Percentiles rank a stretch among this genome's conserved stretches.
phyloP scores from a whole-genome alignment of 2,113 vertebrate genomes.

The Cyanoramphus novaezelandiae region DNA sequence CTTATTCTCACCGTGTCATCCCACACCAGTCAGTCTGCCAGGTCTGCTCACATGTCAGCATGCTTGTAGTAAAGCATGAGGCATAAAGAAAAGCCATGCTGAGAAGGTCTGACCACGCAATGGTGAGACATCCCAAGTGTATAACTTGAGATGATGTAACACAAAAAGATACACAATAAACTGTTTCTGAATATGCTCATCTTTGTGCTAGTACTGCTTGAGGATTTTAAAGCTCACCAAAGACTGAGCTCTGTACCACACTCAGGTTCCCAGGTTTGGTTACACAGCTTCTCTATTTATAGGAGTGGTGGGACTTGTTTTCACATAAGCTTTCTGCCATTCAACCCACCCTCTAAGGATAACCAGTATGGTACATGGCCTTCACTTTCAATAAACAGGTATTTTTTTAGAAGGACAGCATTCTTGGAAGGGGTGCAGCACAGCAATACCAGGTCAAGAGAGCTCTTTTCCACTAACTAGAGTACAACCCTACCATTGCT shows the following conservation, averaged over 20 bases:
- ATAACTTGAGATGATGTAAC: accelerated
- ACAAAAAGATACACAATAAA: background rate
- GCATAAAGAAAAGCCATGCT: background rate
- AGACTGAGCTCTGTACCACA: background rate
- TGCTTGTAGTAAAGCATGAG: background rate
- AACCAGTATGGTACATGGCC: background rate
- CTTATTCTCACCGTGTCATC: background rate
- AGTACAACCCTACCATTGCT: background rate
- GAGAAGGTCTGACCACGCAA: background rate
- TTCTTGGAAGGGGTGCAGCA: background rate
- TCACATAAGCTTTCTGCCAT: background rate
- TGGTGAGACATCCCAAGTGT: background rate
- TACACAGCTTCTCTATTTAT: background rate
- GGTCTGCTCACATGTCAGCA: background rate
- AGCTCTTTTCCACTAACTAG: background rate
- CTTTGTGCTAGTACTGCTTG: background rate
- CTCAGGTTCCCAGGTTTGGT: background rate
- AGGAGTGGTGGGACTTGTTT: background rate
- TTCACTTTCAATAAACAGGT: background rate
- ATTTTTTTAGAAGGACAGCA: background rate
- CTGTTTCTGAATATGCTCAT: background rate
- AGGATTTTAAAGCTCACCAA: background rate
- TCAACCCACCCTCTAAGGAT: background rate
- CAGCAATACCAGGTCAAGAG: background rate
- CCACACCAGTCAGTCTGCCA: background rate